phyloP scores from a whole-genome alignment of 2,888 invertebrate genomes.

The Diaperis boleti region DNA sequence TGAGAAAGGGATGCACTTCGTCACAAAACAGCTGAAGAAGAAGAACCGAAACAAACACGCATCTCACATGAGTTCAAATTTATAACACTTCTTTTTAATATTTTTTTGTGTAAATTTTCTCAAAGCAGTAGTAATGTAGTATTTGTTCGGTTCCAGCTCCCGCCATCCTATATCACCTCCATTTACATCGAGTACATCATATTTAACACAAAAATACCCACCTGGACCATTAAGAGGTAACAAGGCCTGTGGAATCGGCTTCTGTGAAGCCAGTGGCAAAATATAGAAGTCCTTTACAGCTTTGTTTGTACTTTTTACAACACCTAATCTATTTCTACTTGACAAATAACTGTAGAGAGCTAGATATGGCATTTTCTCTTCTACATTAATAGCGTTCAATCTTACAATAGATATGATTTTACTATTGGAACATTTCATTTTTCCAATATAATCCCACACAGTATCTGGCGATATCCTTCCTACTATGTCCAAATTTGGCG shows the following conservation, averaged over 20 bases:
- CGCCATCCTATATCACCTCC: no score
- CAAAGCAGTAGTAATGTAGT: no score
- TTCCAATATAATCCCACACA: conserved; percentile 93
- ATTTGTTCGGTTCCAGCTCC: no score
- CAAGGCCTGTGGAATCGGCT: conserved; percentile 77
- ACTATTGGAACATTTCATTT: conserved; percentile 88
- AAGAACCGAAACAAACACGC: no score
- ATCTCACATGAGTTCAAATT: no score
- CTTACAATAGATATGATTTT: conserved; percentile 89
- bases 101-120: no score
- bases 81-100: no score
- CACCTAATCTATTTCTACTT: conserved; percentile 84
- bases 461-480: conserved; percentile 92
- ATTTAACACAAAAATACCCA: no score
- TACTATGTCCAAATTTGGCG: conserved; percentile 85
- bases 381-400: conserved; percentile 83
- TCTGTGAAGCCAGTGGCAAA: conserved; percentile 83
- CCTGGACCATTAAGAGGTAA: conserved; percentile 80
- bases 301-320: conserved; percentile 83
- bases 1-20: no score
- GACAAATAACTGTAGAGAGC: conserved; percentile 91
- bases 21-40: no score
- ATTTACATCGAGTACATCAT: no score
- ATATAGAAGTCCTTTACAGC: conserved; percentile 95
- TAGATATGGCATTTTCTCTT: conserved; percentile 87